These are phyloP conservation scores for Hydraecia micacea DNA, from an alignment of 2,888 invertebrate genomes.

Conservation along the genomic window DNA sequence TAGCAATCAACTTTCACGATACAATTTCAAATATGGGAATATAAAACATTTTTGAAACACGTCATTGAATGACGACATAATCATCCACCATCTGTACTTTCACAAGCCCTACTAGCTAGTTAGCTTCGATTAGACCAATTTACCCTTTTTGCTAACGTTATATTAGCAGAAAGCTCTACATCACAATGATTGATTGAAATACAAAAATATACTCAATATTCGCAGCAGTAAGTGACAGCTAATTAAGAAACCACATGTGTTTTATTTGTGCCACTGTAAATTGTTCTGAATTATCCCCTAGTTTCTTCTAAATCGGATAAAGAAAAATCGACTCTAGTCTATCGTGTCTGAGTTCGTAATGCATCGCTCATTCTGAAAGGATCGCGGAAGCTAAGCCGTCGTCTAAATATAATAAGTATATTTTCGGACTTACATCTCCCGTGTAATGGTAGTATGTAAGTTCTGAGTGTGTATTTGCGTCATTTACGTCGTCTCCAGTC, in stretches of 20 bases:
- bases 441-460: slow-evolving; percentile 68
- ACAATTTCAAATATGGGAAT: slow-evolving; percentile 6
- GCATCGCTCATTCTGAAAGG: slow-evolving; percentile 60
- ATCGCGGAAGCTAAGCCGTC: slow-evolving; percentile 77
- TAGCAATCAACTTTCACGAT: slow-evolving; percentile 36
- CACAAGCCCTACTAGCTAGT: slow-evolving; percentile 33
- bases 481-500: slow-evolving; percentile 57
- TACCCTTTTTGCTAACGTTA: slow-evolving; percentile 41
- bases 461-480: slow-evolving; percentile 67
- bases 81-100: slow-evolving; percentile 36
- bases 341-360: slow-evolving; percentile 59
- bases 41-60: slow-evolving; percentile 23
- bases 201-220: slow-evolving; percentile 64
- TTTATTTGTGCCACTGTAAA: slow-evolving; percentile 73
- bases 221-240: slow-evolving; percentile 65
- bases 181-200: slow-evolving; percentile 65
- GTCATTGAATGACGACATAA: slow-evolving; percentile 35
- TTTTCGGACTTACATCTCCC: slow-evolving; percentile 73
- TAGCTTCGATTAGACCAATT: slow-evolving; percentile 37
- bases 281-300: slow-evolving; percentile 70
- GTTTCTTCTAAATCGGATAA: slow-evolving; percentile 44
- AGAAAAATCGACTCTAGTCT: slow-evolving; percentile 62
- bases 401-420: slow-evolving; percentile 78
- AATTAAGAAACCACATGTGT: slow-evolving; percentile 72
- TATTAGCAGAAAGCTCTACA: slow-evolving; percentile 46